phyloP scores from a whole-genome alignment of 2,797 vertebrate genomes.

The Scyliorhinus canicula region DNA sequence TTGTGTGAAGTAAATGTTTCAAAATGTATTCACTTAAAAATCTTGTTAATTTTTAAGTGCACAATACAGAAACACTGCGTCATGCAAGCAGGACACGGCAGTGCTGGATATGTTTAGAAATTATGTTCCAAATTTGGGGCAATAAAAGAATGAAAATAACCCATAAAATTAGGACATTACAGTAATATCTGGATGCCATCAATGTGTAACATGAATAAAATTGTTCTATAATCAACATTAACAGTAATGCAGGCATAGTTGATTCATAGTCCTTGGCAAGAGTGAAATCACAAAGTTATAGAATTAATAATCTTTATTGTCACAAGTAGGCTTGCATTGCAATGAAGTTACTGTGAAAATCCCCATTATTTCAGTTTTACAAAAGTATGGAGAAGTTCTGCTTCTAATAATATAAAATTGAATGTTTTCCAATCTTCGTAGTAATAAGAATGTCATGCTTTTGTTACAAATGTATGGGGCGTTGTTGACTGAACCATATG shows the following conservation, averaged over 20 bases:
- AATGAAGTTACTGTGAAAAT: too few relatives aligned
- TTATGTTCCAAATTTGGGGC: background rate
- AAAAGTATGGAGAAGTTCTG: background rate
- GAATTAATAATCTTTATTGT: too few relatives aligned
- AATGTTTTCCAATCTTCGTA: background rate
- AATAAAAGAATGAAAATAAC: background rate
- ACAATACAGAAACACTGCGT: too few relatives aligned
- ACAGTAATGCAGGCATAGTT: background rate
- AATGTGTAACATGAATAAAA: background rate
- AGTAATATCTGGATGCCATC: background rate
- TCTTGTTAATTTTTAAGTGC: too few relatives aligned
- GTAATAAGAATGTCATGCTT: background rate
- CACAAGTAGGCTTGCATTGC: too few relatives aligned
- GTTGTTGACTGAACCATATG: background rate
- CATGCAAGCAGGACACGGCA: too few relatives aligned
- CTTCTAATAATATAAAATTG: background rate
- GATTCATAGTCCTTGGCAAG: background rate
- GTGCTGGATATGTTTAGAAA: too few relatives aligned
- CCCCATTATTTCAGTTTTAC: background rate
- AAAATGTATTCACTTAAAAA: too few relatives aligned
- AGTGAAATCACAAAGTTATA: background rate
- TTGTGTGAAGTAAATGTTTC: too few relatives aligned
- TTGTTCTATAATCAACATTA: background rate
- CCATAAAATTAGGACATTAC: background rate
- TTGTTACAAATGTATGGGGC: background rate